These are phyloP conservation scores for Paguma larvata DNA, from an alignment of 2,797 vertebrate species.

Conservation along the genomic window DNA sequence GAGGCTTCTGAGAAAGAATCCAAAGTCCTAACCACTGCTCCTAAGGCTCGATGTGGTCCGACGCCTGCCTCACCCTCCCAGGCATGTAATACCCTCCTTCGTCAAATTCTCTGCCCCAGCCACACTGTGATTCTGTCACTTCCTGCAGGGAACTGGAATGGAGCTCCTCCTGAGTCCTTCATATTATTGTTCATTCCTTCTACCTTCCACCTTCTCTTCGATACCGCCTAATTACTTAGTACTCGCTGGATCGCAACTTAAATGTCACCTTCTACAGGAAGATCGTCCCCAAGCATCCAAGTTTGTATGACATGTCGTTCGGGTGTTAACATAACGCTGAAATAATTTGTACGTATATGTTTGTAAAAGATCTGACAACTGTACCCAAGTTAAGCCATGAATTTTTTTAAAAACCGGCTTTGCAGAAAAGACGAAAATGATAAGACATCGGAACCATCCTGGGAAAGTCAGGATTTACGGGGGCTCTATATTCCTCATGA, in stretches of 20 bases:
- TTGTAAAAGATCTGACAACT: conserved; percentile 23
- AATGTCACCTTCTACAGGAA: conserved; percentile 31
- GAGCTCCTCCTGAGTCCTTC: background rate
- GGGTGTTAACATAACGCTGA: background rate
- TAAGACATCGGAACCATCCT: background rate
- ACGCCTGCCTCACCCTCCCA: background rate
- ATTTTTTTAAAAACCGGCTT: background rate
- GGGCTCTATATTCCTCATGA: background rate
- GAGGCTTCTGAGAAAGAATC: conserved; percentile 24
- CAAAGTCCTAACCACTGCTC: background rate
- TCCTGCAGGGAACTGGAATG: background rate
- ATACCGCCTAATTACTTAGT: background rate
- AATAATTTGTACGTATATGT: conserved; percentile 25
- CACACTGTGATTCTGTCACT: background rate
- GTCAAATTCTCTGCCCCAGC: background rate
- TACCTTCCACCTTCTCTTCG: background rate
- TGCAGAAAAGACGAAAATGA: conserved; percentile 24
- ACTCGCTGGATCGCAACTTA: conserved; percentile 1
- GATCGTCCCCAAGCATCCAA: background rate
- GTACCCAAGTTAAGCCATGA: background rate
- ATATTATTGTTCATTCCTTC: background rate
- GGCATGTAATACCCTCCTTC: background rate
- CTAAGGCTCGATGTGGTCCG: background rate
- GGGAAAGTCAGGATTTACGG: conserved; percentile 7
- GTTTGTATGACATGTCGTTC: background rate